Percentiles rank a stretch among this genome's conserved stretches.
These are phyloP conservation scores for Rhinatrema bivittatum DNA, from an alignment of 2,797 vertebrate species.

Conservation along the genomic window DNA sequence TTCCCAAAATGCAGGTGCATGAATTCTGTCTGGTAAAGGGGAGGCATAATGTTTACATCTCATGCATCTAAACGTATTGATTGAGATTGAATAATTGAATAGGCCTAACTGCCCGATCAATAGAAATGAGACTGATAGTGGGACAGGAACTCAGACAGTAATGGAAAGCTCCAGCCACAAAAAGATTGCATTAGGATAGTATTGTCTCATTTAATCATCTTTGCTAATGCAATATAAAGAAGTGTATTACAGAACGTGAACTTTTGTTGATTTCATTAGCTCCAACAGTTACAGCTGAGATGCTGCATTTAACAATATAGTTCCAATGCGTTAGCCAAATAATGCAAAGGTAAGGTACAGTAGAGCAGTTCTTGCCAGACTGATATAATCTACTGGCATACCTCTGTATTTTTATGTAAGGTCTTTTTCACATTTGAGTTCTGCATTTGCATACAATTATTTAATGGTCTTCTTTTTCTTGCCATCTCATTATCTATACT, in stretches of 20 bases:
- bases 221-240: slow-evolving; percentile 20
- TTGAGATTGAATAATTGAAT: slow-evolving; percentile 50
- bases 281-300: background rate
- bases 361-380: no score
- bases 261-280: slow-evolving; percentile 2
- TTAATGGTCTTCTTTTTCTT: no score
- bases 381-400: no score
- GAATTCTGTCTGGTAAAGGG: slow-evolving; percentile 14
- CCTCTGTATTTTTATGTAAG: no score
- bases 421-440: no score
- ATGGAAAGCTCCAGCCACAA: slow-evolving; percentile 24
- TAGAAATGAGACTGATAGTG: slow-evolving; percentile 25
- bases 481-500: no score
- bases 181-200: slow-evolving; percentile 23
- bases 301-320: background rate
- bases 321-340: slow-evolving; percentile 1
- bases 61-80: slow-evolving; percentile 38
- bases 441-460: no score
- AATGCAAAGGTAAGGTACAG: background rate
- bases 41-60: slow-evolving; percentile 23
- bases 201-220: slow-evolving; percentile 36
- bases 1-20: slow-evolving; percentile 2
- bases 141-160: slow-evolving; percentile 14
- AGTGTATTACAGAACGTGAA: slow-evolving; percentile 7
- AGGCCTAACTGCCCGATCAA: slow-evolving; percentile 39